A percentile compares a stretch with the other conserved stretches of the same genome.
phyloP scores from a whole-genome alignment of 2,888 invertebrate species.

The Aspidiotus rigidus region DNA sequence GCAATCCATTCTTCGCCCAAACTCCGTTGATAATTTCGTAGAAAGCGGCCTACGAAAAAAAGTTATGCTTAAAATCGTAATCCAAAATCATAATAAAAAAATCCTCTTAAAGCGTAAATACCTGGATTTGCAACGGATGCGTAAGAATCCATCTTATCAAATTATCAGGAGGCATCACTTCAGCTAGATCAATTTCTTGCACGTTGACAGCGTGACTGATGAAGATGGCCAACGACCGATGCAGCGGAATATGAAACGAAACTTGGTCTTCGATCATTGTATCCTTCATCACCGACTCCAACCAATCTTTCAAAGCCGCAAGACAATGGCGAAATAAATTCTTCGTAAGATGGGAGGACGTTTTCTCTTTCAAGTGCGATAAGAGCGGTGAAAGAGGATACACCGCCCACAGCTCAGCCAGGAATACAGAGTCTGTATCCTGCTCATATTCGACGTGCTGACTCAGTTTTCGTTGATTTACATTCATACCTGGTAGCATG shows the following conservation, averaged over 20 bases:
- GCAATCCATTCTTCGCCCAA: constrained; percentile 91
- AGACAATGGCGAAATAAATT: constrained; percentile 68
- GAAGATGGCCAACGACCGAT: constrained; percentile 84
- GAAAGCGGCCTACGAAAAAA: constrained; percentile 71
- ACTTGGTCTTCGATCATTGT: constrained; percentile 54
- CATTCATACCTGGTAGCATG: constrained; percentile 73
- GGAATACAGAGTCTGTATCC: constrained; percentile 96
- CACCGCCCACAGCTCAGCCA: constrained; percentile 91
- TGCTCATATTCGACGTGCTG: constrained; percentile 97
- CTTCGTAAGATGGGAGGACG: constrained; percentile 60
- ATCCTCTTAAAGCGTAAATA: not conserved
- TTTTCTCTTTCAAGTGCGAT: constrained; percentile 66
- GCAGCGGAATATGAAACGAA: constrained; percentile 92
- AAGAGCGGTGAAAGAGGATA: constrained; percentile 97
- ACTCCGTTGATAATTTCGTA: constrained; percentile 89
- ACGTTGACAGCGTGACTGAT: constrained; percentile 73
- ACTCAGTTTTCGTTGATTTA: constrained; percentile 79
- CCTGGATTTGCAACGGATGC: constrained; percentile 71
- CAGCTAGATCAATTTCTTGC: constrained; percentile 65
- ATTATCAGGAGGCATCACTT: constrained; percentile 66
- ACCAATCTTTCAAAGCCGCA: constrained; percentile 74
- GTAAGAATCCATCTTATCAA: constrained; percentile 59
- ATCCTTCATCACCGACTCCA: constrained; percentile 47
- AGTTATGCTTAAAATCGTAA: not conserved
- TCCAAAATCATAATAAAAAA: not conserved